phyloP scores from a whole-genome alignment of 2,797 vertebrate species.

The Otolemur crassicaudatus region DNA sequence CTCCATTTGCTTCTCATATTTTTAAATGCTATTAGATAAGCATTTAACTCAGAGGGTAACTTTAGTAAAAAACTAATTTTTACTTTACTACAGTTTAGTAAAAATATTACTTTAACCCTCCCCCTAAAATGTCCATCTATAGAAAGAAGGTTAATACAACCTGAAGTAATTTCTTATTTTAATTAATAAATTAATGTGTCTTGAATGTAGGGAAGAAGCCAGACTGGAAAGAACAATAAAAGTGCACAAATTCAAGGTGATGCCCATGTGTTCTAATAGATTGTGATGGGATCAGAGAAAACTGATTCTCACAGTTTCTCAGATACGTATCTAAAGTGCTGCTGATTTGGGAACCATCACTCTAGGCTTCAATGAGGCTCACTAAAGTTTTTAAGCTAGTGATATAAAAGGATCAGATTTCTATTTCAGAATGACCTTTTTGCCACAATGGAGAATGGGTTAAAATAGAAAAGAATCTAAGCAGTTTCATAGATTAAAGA shows the following conservation, averaged over 20 bases:
- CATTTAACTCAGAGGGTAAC: neutral
- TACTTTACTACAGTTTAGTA: neutral
- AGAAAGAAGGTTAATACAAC: neutral
- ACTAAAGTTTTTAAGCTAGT: neutral
- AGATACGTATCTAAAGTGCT: neutral
- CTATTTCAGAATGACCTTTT: neutral
- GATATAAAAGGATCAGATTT: neutral
- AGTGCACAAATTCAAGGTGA: neutral
- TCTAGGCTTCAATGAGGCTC: neutral
- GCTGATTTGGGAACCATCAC: neutral
- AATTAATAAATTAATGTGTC: neutral
- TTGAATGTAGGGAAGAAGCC: neutral
- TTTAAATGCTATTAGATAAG: neutral
- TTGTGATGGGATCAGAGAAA: neutral
- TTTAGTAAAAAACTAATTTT: neutral
- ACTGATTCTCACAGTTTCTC: neutral
- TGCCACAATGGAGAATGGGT: neutral
- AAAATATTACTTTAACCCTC: neutral
- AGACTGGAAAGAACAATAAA: neutral
- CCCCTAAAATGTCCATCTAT: neutral
- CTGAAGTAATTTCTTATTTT: slow-evolving; percentile 19
- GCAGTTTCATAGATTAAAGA: neutral
- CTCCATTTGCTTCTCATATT: neutral
- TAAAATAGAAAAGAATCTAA: neutral
- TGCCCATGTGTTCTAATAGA: neutral